A percentile compares a stretch with the other conserved stretches of the same genome.
Evolutionary conservation across 2,888 invertebrate species (phyloP).

Genomic region (Teleogryllus oceanicus): DNA sequence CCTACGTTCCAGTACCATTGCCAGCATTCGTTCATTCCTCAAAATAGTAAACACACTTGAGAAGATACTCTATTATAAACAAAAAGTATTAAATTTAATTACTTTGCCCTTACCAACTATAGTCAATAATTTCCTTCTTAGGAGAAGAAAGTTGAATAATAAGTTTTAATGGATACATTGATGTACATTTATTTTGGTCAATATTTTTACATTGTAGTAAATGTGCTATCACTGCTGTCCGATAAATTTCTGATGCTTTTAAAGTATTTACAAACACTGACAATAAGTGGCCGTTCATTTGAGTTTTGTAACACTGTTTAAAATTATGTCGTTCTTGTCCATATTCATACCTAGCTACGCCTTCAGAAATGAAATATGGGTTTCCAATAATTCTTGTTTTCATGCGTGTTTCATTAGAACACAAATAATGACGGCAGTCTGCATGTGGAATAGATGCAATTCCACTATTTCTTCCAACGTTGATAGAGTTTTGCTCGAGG

Average conservation of each 20-base stretch:
- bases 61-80: constrained; percentile 1
- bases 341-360: not conserved
- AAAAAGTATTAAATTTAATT: not conserved
- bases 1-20: constrained; percentile 58
- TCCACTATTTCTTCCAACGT: too few species aligned
- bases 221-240: constrained; percentile 38
- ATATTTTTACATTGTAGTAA: constrained; percentile 24
- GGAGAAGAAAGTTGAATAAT: constrained; percentile 56
- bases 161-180: not conserved
- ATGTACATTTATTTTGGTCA: constrained; percentile 19
- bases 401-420: not conserved
- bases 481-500: not conserved
- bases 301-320: constrained; percentile 33
- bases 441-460: not conserved
- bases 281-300: constrained; percentile 42
- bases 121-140: constrained; percentile 62
- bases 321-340: not conserved
- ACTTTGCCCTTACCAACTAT: constrained; percentile 58
- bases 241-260: constrained; percentile 40
- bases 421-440: not conserved
- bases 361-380: too few species aligned
- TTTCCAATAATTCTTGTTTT: not conserved
- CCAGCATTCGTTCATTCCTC: constrained; percentile 52
- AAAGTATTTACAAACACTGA: constrained; percentile 43
- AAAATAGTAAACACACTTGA: not conserved